Conservation (phyloP, 2,113 vertebrate genomes). For the Tangachromis dhanisi region DNA sequence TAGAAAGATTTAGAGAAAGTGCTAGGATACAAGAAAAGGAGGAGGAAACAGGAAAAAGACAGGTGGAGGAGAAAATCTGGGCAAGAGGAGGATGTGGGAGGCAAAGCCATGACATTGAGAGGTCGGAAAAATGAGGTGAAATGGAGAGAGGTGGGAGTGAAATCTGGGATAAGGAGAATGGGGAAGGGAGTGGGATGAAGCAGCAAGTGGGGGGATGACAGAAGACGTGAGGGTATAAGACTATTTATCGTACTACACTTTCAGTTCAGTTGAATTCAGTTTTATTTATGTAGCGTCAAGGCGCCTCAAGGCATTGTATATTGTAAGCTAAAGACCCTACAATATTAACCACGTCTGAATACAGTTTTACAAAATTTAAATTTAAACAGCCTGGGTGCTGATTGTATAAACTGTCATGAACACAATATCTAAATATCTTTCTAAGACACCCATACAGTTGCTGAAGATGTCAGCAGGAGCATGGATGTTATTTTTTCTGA, state of each 20-base stretch:
- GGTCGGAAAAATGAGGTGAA: background rate
- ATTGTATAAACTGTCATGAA: background rate
- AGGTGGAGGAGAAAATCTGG: background rate
- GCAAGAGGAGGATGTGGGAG: background rate
- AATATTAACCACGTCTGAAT: background rate
- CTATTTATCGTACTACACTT: background rate
- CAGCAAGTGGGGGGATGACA: background rate
- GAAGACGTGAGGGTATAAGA: background rate
- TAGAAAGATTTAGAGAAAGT: background rate
- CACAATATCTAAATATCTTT: background rate
- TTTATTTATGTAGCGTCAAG: background rate
- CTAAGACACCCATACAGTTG: background rate
- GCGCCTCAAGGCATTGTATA: background rate
- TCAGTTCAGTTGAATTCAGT: background rate
- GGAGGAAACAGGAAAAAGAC: background rate
- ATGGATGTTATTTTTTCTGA: background rate
- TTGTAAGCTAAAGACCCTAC: background rate
- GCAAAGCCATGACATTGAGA: background rate
- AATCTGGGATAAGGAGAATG: background rate
- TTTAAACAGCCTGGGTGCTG: background rate
- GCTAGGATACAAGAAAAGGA: background rate
- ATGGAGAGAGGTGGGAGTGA: background rate
- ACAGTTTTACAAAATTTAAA: background rate
- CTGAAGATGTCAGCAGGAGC: background rate
- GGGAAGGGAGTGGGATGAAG: background rate